A percentile compares a stretch with the other conserved stretches of the same genome.
These are phyloP conservation scores for Chironomus tentans DNA, from an alignment of 2,888 invertebrate species.

Conservation along the genomic window DNA sequence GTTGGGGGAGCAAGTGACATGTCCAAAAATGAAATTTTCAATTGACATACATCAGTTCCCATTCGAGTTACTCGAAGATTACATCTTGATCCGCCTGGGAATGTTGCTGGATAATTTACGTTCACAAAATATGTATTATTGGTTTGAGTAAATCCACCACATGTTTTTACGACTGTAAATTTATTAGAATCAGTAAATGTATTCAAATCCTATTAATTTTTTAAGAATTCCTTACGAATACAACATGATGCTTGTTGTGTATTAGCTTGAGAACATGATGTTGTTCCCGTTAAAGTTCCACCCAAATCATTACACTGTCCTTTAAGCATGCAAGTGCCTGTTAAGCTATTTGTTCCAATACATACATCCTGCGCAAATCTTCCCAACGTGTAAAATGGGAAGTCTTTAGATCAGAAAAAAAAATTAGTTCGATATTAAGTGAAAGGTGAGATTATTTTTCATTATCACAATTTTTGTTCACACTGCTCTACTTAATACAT, in stretches of 20 bases:
- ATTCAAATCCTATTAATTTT: no score
- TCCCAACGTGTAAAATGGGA: conserved; percentile 65
- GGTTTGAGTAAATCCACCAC: conserved; percentile 58
- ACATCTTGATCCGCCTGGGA: conserved; percentile 50
- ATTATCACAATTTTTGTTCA: background rate
- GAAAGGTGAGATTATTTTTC: background rate
- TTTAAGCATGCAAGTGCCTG: conserved; percentile 68
- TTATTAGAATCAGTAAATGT: no score
- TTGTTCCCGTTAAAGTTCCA: conserved; percentile 59
- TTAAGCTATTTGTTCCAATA: conserved; percentile 52
- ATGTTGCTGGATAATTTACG: conserved; percentile 62
- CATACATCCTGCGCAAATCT: conserved; percentile 67
- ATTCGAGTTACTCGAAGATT: background rate
- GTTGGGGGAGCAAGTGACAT: conserved; percentile 63
- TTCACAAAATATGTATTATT: conserved; percentile 82
- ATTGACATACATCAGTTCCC: conserved; percentile 44
- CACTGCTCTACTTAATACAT: background rate
- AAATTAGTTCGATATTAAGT: conserved; percentile 29
- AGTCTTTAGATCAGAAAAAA: conserved; percentile 40
- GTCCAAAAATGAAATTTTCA: conserved; percentile 68
- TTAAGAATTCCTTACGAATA: conserved; percentile 40
- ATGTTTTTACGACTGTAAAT: conserved; percentile 54
- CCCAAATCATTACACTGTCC: conserved; percentile 61
- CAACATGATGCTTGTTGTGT: conserved; percentile 66
- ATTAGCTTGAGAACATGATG: background rate